A percentile compares a stretch with the other conserved stretches of the same genome.
Evolutionary conservation across 2,797 vertebrate genomes (phyloP).

Genomic region (Enteromius paludinosus): DNA sequence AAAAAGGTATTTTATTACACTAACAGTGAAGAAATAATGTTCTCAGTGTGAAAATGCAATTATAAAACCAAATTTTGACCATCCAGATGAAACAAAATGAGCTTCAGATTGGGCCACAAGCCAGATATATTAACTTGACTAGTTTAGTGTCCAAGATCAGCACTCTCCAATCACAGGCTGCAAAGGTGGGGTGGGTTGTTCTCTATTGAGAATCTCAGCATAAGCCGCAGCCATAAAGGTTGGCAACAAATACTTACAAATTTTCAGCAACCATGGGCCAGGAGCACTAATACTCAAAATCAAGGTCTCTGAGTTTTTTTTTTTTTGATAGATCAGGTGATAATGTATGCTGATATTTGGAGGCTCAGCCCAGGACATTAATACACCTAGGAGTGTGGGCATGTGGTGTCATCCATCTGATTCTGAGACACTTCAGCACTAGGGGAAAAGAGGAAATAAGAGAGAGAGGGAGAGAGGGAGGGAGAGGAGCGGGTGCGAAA

Average conservation of each 20-base stretch:
- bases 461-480: conserved; percentile 22
- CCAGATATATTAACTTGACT: conserved; percentile 41
- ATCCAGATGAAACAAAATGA: not conserved
- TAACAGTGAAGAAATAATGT: not conserved
- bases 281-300: conserved; percentile 74
- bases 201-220: conserved; percentile 73
- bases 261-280: conserved; percentile 16
- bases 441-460: conserved; percentile 22
- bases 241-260: conserved; percentile 64
- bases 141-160: not conserved
- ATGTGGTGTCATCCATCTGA: conserved; percentile 70
- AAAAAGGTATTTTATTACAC: not conserved
- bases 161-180: conserved; percentile 35
- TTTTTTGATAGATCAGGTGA: conserved; percentile 82
- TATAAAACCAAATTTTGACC: not conserved
- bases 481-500: conserved; percentile 29
- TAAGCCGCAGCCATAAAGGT: conserved; percentile 64
- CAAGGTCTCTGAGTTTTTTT: conserved; percentile 71
- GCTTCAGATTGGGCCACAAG: conserved; percentile 1
- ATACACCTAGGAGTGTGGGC: conserved; percentile 70
- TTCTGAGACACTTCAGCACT: conserved; percentile 57
- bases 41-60: not conserved
- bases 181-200: not conserved
- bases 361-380: conserved; percentile 76
- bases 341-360: conserved; percentile 79